Evolutionary conservation across 2,113 vertebrate genomes (phyloP).

Genomic region (Saccopteryx bilineata): DNA sequence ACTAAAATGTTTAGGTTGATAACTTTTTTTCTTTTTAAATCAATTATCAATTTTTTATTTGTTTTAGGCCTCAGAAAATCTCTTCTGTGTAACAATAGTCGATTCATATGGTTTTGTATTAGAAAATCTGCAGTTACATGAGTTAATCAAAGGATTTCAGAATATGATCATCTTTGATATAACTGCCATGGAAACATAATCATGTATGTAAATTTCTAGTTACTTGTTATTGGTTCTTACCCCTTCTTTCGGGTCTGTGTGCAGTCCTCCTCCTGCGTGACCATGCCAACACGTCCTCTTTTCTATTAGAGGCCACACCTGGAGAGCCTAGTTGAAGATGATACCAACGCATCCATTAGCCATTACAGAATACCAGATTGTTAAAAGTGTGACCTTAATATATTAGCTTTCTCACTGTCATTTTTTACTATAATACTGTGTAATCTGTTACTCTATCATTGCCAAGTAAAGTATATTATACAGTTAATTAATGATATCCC

Average conservation of each 20-base stretch:
- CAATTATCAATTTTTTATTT: slow-evolving; percentile 20
- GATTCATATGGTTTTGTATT: slow-evolving; percentile 22
- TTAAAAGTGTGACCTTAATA: slow-evolving; percentile 43
- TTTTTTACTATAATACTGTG: not conserved
- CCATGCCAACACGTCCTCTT: slow-evolving; percentile 97
- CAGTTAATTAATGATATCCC: slow-evolving; percentile 26
- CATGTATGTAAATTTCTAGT: slow-evolving; percentile 43
- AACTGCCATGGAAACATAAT: slow-evolving; percentile 13
- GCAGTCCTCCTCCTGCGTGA: slow-evolving; percentile 94
- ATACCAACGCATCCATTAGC: slow-evolving; percentile 64
- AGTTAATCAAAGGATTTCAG: slow-evolving; percentile 31
- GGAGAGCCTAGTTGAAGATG: slow-evolving; percentile 88
- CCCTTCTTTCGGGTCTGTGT: slow-evolving; percentile 96
- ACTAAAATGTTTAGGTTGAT: slow-evolving; percentile 32
- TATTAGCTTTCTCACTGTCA: not conserved
- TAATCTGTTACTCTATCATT: slow-evolving; percentile 20
- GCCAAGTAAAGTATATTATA: slow-evolving; percentile 50
- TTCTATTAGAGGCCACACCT: slow-evolving; percentile 88
- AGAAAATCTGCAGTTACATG: slow-evolving; percentile 31
- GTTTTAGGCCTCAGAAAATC: slow-evolving; percentile 26
- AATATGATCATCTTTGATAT: slow-evolving; percentile 40
- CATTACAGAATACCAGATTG: slow-evolving; percentile 56
- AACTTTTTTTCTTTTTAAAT: not conserved
- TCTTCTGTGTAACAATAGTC: not conserved
- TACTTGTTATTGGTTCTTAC: slow-evolving; percentile 87